phyloP scores from a whole-genome alignment of 2,797 vertebrate species.

The Presbytis comata region DNA sequence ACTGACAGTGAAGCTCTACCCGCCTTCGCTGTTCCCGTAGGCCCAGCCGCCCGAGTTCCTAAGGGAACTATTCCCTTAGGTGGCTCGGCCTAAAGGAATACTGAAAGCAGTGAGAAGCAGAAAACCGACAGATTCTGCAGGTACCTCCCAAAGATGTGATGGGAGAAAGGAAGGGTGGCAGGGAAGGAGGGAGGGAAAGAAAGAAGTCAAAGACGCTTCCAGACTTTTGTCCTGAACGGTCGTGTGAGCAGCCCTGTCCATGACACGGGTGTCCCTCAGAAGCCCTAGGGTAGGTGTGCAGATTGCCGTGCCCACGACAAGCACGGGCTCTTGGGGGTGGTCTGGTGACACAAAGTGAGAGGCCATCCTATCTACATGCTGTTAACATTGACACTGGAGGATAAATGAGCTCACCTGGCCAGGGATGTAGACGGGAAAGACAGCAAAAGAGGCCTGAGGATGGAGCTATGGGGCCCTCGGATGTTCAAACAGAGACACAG shows the following conservation, averaged over 20 bases:
- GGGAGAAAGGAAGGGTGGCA: background rate
- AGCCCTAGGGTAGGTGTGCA: too few relatives aligned
- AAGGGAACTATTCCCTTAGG: too few relatives aligned
- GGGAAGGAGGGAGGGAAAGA: too few relatives aligned
- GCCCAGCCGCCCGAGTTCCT: fast-evolving
- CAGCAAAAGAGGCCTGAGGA: too few relatives aligned
- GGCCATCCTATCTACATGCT: too few relatives aligned
- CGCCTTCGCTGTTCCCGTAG: background rate
- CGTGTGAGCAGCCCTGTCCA: fast-evolving
- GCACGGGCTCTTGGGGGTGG: too few relatives aligned
- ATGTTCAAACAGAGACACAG: too few relatives aligned
- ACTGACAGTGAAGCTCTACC: background rate
- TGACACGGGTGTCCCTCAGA: background rate
- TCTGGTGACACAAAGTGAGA: background rate
- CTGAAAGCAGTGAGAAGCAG: background rate
- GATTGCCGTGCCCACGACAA: background rate
- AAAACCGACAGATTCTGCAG: background rate
- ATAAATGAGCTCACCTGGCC: background rate
- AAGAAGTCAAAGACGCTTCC: background rate
- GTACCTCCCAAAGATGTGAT: background rate
- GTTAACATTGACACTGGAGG: background rate
- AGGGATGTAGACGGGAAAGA: background rate
- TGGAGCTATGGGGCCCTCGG: fast-evolving
- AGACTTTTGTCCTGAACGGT: background rate
- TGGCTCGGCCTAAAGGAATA: background rate